Evolutionary conservation across 2,113 vertebrate genomes (phyloP).

Genomic region (Gadus macrocephalus): DNA sequence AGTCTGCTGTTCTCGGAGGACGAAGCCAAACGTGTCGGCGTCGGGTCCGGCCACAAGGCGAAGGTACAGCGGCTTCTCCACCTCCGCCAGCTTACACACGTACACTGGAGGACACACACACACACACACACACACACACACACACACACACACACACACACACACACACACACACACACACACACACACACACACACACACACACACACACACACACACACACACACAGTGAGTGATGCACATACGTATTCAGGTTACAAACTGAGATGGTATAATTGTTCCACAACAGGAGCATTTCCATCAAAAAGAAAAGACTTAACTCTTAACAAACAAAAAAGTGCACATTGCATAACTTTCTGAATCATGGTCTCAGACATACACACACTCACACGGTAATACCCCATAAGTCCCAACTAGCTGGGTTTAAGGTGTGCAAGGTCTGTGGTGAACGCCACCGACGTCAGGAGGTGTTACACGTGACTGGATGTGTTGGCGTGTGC

Average conservation of each 20-base stretch:
- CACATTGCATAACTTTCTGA: too few relatives aligned
- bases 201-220: conserved; percentile 8
- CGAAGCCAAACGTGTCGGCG: conserved; percentile 85
- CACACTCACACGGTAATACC: conserved; percentile 18
- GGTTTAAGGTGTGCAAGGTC: too few relatives aligned
- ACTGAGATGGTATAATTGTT: too few relatives aligned
- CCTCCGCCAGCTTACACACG: conserved; percentile 87
- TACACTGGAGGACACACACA: conserved; percentile 73
- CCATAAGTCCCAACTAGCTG: not conserved
- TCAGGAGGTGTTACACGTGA: too few relatives aligned
- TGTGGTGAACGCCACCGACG: too few relatives aligned
- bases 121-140: conserved; percentile 18
- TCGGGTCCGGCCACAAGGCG: conserved; percentile 88
- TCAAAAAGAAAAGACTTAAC: too few relatives aligned
- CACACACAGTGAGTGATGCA: too few relatives aligned
- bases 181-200: conserved; percentile 7
- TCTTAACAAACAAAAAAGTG: too few relatives aligned
- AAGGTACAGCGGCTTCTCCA: conserved; percentile 87
- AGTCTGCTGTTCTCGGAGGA: conserved; percentile 89
- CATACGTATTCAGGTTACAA: too few relatives aligned
- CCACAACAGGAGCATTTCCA: too few relatives aligned
- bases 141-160: conserved; percentile 1
- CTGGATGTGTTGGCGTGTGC: not conserved
- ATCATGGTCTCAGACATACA: not conserved
- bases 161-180: conserved; percentile 8